Conservation (phyloP, 2,113 vertebrate genomes). For the Mus musculus region DNA sequence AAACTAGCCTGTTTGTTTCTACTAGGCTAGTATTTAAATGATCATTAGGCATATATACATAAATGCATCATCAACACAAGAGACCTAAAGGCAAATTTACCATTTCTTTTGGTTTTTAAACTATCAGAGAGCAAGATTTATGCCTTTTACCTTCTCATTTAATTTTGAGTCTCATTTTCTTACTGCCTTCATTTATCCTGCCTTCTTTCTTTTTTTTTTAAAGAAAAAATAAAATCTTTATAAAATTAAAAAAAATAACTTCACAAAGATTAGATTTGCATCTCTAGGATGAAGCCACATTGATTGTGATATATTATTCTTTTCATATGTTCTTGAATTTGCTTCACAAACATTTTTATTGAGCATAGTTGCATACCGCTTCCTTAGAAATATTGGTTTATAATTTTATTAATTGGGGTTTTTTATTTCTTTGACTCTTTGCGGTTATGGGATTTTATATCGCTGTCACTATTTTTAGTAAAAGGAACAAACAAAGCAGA, state of each 20-base stretch:
- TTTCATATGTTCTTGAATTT: neutral
- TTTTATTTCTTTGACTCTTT: neutral
- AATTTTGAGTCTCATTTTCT: neutral
- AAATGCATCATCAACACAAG: neutral
- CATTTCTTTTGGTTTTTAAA: neutral
- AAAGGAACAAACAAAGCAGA: neutral
- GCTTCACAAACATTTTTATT: neutral
- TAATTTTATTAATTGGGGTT: neutral
- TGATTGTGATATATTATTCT: neutral
- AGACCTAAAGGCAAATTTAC: neutral
- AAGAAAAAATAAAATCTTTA: neutral
- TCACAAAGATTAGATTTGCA: neutral
- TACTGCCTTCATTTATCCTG: neutral
- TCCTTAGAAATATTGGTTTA: neutral
- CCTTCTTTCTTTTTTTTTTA: neutral
- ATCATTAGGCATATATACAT: neutral
- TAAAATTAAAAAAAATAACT: neutral
- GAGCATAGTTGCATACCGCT: neutral
- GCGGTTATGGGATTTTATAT: neutral
- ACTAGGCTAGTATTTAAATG: neutral
- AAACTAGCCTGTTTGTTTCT: neutral
- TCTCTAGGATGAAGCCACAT: neutral
- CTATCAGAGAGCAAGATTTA: neutral
- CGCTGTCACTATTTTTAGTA: neutral
- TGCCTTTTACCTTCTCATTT: neutral